Percentiles rank a stretch among this genome's conserved stretches.
Conservation (phyloP, 2,113 vertebrate genomes). For the Andinoacara biseriatus region DNA sequence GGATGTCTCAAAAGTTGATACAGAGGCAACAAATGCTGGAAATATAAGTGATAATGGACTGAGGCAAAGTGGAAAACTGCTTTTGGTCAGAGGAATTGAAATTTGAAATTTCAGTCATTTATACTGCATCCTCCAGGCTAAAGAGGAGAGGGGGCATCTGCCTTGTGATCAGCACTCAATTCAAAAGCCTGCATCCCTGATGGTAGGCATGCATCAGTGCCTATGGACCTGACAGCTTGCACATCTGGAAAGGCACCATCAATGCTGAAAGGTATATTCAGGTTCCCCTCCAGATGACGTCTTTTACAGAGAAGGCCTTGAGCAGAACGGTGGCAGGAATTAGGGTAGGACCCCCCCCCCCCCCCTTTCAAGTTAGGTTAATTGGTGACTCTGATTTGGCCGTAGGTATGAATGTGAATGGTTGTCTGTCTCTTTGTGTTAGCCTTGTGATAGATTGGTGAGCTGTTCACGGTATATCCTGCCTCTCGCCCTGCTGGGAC, state of each 20-base stretch:
- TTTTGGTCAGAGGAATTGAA: not conserved
- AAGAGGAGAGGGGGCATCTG: not conserved
- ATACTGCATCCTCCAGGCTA: no score
- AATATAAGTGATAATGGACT: not conserved
- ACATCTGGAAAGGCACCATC: slow-evolving; percentile 3
- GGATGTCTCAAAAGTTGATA: not conserved
- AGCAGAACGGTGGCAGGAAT: no score
- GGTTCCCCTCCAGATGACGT: not conserved
- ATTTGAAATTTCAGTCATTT: no score
- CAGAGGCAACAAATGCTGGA: not conserved
- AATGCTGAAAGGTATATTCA: not conserved
- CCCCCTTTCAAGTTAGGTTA: no score
- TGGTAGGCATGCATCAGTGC: not conserved
- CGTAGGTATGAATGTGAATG: not conserved
- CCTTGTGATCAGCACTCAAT: not conserved
- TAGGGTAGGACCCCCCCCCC: no score
- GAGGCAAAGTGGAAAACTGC: not conserved
- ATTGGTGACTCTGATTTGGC: not conserved
- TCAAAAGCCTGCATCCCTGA: not conserved
- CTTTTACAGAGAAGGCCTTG: no score
- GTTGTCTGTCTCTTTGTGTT: not conserved
- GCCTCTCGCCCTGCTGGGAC: not conserved
- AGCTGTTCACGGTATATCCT: not conserved
- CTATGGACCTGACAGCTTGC: not conserved
- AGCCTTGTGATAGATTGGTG: not conserved